Evolutionary conservation across 2,888 invertebrate species (phyloP), one percentile per base, ranked within the genome.

Genomic region (Chymomyza caudatula): DNA sequence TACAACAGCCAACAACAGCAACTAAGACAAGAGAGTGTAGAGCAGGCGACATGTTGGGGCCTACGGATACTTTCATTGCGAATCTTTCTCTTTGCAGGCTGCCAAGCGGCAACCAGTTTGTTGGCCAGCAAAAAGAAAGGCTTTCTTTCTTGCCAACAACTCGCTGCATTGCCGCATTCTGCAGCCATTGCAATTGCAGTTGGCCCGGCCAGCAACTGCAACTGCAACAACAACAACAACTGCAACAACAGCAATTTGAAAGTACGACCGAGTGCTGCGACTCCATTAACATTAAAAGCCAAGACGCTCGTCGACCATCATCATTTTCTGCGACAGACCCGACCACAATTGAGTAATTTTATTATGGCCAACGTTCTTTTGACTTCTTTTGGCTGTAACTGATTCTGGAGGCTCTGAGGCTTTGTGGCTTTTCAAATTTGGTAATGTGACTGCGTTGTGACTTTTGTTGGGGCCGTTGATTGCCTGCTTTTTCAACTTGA

Each of bases 181-280:
- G 55, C 56, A 53, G 29, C 13, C 20, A 53, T 20, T 23, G 49
- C 47, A 55, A 4, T 44, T 56, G 60, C 49, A 55, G 44, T 23
- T 15, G 52, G 42, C 42, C 29, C 49, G 49, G 43, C 20, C 29
- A 49, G 29, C 51, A 49, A 59, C 25, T 51, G 37, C 5, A 23
- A 49, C 37, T n/a, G 29, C n/a, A 51, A 37, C 37, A 49, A 20
- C 55, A 49, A n/a, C 22, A 17, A n/a, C 37, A 55, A 15, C 59
- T n/a, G n/a, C n/a, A n/a, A n/a, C n/a, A n/a, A 70, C 70, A 78
- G 82, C 82, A 84, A 82, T 82, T 82, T 85, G 82, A 82, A 82
- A 82, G 82, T 82, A 82, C 85, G 80, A 80, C 80, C 80, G 80
- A 80, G 66, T 80, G 79, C 52, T 61, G 60, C 56, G 65, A 69